These are phyloP conservation scores for Enteromius trimaculatus DNA, from an alignment of 2,797 vertebrate species.

Conservation along the genomic window DNA sequence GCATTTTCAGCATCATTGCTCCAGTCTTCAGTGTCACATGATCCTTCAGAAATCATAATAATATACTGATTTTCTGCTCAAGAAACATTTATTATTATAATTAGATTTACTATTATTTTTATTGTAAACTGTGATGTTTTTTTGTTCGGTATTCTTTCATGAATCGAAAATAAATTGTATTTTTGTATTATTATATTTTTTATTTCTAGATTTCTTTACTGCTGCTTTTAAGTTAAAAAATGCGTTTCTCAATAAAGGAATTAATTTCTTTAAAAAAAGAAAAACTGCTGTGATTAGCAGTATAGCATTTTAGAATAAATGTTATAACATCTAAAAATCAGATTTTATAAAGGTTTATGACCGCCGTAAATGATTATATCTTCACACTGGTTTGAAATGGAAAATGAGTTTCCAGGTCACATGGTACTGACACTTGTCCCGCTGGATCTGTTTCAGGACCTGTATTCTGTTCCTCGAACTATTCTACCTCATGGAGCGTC, in stretches of 20 bases:
- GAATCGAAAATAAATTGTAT: not conserved
- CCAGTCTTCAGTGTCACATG: not conserved
- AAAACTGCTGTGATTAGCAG: not conserved
- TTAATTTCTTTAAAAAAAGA: not conserved
- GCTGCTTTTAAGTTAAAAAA: not conserved
- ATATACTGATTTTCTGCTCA: not conserved
- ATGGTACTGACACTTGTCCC: not conserved
- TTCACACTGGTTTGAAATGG: not conserved
- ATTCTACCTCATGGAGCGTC: conserved; percentile 99
- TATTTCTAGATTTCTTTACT: not conserved
- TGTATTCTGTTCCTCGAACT: conserved; percentile 97
- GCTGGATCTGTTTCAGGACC: conserved; percentile 78
- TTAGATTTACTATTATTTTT: too few relatives aligned
- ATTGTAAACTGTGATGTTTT: not conserved
- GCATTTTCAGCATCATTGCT: not conserved
- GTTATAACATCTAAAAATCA: not conserved
- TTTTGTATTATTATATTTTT: too few relatives aligned
- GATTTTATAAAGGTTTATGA: not conserved
- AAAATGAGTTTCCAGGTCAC: not conserved
- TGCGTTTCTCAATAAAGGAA: not conserved
- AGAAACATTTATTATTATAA: not conserved
- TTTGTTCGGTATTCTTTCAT: not conserved
- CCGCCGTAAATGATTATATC: not conserved
- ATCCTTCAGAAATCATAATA: not conserved
- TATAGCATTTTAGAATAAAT: not conserved